Evolutionary conservation across 2,113 vertebrate genomes (phyloP).

Genomic region (Triplophysa rosa): DNA sequence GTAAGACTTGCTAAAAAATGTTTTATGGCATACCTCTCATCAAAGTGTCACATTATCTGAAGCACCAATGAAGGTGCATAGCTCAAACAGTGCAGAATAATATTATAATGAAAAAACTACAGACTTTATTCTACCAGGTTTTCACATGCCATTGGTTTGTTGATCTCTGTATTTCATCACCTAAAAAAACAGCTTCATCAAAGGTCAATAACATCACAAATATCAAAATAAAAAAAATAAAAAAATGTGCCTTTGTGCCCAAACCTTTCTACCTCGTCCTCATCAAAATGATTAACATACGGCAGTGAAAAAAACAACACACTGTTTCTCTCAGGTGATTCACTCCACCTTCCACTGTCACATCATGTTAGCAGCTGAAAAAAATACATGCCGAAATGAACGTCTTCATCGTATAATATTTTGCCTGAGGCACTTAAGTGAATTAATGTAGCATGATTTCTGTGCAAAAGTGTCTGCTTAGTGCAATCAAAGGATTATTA

Average conservation of each 20-base stretch:
- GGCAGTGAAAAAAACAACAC: background rate
- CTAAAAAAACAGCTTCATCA: background rate
- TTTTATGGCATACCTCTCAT: too few relatives aligned
- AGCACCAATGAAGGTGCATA: too few relatives aligned
- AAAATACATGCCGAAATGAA: constrained; percentile 44
- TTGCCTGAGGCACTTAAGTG: constrained; percentile 48
- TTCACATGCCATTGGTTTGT: background rate
- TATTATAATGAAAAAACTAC: too few relatives aligned
- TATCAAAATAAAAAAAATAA: background rate
- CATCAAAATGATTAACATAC: constrained; percentile 11
- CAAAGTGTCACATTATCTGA: too few relatives aligned
- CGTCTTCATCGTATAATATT: constrained; percentile 42
- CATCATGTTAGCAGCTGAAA: constrained; percentile 25
- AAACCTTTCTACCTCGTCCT: background rate
- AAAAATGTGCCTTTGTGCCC: background rate
- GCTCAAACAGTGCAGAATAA: too few relatives aligned
- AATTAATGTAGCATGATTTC: constrained; percentile 50
- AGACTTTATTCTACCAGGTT: too few relatives aligned
- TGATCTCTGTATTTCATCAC: background rate
- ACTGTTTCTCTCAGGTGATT: constrained; percentile 26
- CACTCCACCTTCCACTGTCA: constrained; percentile 22
- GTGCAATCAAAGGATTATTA: constrained; percentile 46
- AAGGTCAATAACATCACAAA: background rate
- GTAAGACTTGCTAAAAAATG: background rate
- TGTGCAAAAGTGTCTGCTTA: constrained; percentile 15